Conservation (phyloP, 2,113 vertebrate species). For the Hypanus sabinus region DNA sequence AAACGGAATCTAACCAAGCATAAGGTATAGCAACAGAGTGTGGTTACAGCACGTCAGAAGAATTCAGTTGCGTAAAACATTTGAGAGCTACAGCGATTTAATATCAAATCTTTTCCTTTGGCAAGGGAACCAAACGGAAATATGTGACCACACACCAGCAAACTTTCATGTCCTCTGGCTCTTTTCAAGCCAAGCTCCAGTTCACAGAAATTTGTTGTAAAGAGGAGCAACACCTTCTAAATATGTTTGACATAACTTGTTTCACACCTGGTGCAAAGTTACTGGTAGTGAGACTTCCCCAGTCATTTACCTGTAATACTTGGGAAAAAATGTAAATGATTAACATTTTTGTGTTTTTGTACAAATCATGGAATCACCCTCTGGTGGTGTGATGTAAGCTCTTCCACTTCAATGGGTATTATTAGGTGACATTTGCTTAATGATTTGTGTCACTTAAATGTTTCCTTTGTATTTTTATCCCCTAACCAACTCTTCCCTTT, state of each 20-base stretch:
- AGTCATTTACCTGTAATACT: neutral
- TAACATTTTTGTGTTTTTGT: neutral
- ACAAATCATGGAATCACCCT: neutral
- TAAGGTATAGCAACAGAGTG: too few species aligned
- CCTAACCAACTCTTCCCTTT: neutral
- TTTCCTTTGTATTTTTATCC: neutral
- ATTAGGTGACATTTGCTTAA: neutral
- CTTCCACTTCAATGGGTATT: neutral
- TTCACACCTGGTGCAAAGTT: neutral
- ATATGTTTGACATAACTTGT: neutral
- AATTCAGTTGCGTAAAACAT: neutral
- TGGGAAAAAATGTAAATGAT: neutral
- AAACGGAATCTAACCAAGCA: too few species aligned
- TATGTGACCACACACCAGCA: neutral
- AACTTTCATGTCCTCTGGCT: neutral
- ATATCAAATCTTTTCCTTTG: neutral
- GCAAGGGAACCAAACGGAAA: neutral
- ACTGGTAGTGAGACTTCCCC: neutral
- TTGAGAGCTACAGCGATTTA: neutral
- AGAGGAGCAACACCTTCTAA: neutral
- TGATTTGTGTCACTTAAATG: neutral
- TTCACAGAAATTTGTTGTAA: neutral
- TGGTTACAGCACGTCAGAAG: neutral
- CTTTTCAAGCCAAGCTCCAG: neutral
- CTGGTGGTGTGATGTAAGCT: neutral